Percentiles rank a stretch among this genome's conserved stretches.
phyloP scores from a whole-genome alignment of 2,888 invertebrate genomes.

The Ophioninae sp. region DNA sequence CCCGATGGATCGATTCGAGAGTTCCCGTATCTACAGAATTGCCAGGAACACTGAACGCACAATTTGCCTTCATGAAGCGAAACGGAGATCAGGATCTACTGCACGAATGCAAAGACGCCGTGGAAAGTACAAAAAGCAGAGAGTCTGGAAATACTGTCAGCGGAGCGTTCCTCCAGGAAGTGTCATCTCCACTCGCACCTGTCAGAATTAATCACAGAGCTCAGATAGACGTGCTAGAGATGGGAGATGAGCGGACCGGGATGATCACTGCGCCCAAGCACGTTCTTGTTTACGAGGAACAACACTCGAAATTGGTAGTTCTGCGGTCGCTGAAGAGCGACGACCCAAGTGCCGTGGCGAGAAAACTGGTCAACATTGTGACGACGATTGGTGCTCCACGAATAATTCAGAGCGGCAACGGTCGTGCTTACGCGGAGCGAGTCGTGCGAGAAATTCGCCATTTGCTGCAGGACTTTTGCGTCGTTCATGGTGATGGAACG shows the following conservation, averaged over 20 bases:
- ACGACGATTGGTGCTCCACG: constrained; percentile 73
- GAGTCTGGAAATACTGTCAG: neutral
- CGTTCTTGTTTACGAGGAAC: constrained; percentile 73
- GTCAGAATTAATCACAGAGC: constrained; percentile 64
- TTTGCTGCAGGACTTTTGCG: constrained; percentile 68
- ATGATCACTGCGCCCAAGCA: constrained; percentile 62
- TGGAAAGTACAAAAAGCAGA: neutral
- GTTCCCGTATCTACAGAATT: constrained; percentile 7
- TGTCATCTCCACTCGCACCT: neutral
- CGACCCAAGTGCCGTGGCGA: constrained; percentile 67
- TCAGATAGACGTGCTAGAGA: constrained; percentile 73
- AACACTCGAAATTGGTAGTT: constrained; percentile 70
- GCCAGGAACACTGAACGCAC: constrained; percentile 16
- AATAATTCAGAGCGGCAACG: constrained; percentile 73
- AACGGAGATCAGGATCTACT: constrained; percentile 11
- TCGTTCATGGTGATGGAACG: constrained; percentile 68
- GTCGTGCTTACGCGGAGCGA: constrained; percentile 69
- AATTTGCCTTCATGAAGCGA: constrained; percentile 31
- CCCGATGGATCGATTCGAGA: constrained; percentile 41
- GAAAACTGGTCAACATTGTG: constrained; percentile 70
- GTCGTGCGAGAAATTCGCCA: constrained; percentile 69
- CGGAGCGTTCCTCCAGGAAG: neutral
- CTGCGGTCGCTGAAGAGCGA: constrained; percentile 67
- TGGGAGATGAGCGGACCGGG: constrained; percentile 62
- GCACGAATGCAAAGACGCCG: neutral